Evolutionary conservation across 2,113 vertebrate species (phyloP), one percentile per base, ranked within the genome.

Genomic region (Solea senegalensis): DNA sequence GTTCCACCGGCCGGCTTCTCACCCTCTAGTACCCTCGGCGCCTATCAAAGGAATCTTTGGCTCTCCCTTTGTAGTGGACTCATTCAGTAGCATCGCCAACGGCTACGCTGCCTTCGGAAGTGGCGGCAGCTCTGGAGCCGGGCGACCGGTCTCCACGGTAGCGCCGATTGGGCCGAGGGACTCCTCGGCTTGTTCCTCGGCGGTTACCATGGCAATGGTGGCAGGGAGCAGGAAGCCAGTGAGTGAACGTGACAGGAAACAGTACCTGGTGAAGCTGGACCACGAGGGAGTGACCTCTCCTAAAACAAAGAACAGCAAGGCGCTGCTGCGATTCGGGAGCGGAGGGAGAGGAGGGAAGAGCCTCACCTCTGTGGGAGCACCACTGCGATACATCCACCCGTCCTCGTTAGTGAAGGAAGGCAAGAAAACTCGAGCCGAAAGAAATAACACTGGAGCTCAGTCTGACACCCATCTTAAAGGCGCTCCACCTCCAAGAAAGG

Each of bases 201-300:
- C 81, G 34, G 67, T 74, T 59, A 11, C 74, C 75, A 71, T 71
- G 57, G 56, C 81, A 0, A 53, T 63, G 64, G 40, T 83, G 21
- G 65, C 67, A 26, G 82, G 78, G 13, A 65, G 60, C 82, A 83
- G 78, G 65, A 91, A 87, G 65, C 62, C 76, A 13, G 10, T 28
- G 28, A 86, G 73, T 8, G 89, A 90, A 12, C 82, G 86, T 84
- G 90, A 94, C 86, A 0, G 90, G 69, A 96, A 96, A 70, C 96
- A 97, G 81, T 96, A 95, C 84, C 91, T 97, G 71, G 96, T 99
- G 66, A 98, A 99, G 91, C 94, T 99, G 69, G 98, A 99, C 92
- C 98, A 98, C 0, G 97, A 99, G 82, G 97, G 98, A 0, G 97
- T 99, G 76, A 99, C 95, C 0, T 98, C 98, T 12, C 98, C 97